Conservation (phyloP, 1,140 invertebrate genomes). For the Cecropterus lyciades region DNA sequence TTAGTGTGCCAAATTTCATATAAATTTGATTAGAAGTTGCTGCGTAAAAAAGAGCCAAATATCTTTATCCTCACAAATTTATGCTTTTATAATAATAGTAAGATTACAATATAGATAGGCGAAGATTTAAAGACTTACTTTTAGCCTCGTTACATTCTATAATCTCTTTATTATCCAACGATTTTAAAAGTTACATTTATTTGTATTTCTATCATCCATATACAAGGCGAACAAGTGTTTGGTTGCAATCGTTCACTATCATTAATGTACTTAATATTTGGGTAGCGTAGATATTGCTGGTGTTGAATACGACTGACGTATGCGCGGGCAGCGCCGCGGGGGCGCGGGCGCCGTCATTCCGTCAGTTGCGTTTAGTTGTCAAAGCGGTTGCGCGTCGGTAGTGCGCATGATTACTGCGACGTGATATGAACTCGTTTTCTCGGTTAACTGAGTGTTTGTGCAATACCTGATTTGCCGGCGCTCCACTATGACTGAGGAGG, state of each 20-base stretch:
- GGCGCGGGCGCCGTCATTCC: conserved; percentile 59
- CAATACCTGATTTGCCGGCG: conserved; percentile 50
- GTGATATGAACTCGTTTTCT: conserved; percentile 66
- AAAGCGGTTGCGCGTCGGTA: conserved; percentile 57
- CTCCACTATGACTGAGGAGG: conserved; percentile 72
- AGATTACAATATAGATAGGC: no score
- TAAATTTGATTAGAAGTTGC: no score
- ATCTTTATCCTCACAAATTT: no score
- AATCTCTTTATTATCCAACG: no score
- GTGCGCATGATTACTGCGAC: conserved; percentile 55
- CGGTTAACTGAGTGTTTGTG: conserved; percentile 58
- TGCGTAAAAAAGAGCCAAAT: no score
- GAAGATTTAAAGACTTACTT: no score
- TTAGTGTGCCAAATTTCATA: no score
- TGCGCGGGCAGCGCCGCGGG: conserved; percentile 44
- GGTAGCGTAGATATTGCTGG: conserved; percentile 32
- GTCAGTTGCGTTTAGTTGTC: conserved; percentile 62
- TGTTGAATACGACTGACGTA: conserved; percentile 44
- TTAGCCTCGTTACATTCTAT: no score
- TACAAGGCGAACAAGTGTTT: conserved; percentile 37
- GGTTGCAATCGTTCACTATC: conserved; percentile 11
- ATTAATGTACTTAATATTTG: conserved; percentile 35
- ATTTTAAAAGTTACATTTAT: neutral
- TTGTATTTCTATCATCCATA: conserved; percentile 6
- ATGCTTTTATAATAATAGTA: no score